Percentiles rank a stretch among this genome's conserved stretches.
These are phyloP conservation scores for Calosoma granatense DNA, from an alignment of 1,140 invertebrate species.

Conservation along the genomic window DNA sequence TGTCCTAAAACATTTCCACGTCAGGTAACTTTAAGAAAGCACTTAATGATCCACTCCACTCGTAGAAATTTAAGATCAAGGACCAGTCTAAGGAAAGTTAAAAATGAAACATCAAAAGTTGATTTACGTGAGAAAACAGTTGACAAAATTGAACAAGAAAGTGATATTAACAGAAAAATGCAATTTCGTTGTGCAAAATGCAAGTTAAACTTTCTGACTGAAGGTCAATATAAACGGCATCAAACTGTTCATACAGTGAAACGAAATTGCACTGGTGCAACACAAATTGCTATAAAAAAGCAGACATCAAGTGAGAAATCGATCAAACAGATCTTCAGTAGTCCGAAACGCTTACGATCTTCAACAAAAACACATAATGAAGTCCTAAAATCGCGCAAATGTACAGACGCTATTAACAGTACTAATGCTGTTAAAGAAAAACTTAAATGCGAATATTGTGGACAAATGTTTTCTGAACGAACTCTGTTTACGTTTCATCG, in stretches of 20 bases:
- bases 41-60: not conserved
- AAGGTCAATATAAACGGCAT: constrained; percentile 1
- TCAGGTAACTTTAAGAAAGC: not conserved
- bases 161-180: not conserved
- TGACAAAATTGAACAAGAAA: not conserved
- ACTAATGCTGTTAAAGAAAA: not conserved
- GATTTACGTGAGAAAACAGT: not conserved
- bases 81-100: too few species aligned
- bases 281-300: too few species aligned
- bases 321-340: not conserved
- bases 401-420: too few species aligned
- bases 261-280: too few species aligned
- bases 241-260: constrained; percentile 1
- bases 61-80: not conserved
- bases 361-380: not conserved
- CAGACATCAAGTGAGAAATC: too few species aligned
- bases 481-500: not conserved
- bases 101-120: not conserved
- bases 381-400: not conserved
- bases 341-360: not conserved
- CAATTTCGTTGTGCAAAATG: not conserved
- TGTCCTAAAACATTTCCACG: constrained; percentile 3
- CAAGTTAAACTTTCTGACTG: not conserved
- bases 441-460: not conserved
- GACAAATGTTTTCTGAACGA: not conserved